Evolutionary conservation across 37 sponge, comb jelly and placozoan species (phyloP).

Genomic region (Mnemiopsis leidyi): DNA sequence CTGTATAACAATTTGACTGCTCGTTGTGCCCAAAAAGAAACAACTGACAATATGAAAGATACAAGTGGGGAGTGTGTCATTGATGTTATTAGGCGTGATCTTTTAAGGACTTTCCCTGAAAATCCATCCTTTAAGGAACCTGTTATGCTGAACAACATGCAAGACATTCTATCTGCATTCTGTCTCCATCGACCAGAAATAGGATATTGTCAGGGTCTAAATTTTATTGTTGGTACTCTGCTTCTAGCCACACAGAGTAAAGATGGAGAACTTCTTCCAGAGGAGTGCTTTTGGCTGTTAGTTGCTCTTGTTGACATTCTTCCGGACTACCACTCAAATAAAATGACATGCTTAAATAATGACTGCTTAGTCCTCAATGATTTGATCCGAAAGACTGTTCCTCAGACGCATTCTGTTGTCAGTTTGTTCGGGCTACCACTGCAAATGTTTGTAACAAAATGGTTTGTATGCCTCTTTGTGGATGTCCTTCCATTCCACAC

Average conservation of each 20-base stretch:
- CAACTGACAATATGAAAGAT: neutral
- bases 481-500: conserved; percentile 68
- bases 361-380: neutral
- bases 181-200: neutral
- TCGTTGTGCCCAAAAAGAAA: neutral
- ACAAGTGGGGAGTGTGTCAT: neutral
- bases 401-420: neutral
- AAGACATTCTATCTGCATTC: neutral
- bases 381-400: neutral
- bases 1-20: neutral
- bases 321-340: conserved; percentile 25
- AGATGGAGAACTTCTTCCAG: conserved; percentile 9
- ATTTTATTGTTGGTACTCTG: conserved; percentile 44
- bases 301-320: conserved; percentile 24
- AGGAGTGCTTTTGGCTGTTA: conserved; percentile 65
- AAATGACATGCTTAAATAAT: neutral
- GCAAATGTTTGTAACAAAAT: conserved; percentile 45
- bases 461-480: conserved; percentile 69
- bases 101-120: conserved; percentile 19
- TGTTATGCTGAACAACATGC: neutral
- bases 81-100: neutral
- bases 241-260: conserved; percentile 26
- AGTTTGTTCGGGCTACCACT: neutral
- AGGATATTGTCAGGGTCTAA: conserved; percentile 62
- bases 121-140: neutral